Base-by-base conservation (phyloP, 1,140 invertebrate species). In the Euwallacea fornicatus region DNA sequence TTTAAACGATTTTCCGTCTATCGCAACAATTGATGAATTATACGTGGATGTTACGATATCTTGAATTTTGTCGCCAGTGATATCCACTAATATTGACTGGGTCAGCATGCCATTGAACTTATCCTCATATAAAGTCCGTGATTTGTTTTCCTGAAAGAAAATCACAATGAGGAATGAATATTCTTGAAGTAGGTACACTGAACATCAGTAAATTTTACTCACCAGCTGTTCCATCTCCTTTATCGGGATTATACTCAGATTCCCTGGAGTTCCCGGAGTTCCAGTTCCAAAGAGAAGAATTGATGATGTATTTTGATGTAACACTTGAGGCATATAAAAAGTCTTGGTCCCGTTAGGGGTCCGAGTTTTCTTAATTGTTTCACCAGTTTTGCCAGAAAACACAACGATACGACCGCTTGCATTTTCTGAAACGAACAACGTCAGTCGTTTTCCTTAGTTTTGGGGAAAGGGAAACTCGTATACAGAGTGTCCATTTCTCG, bases 11-110 rank as follows among this genome's bases (percentile, higher is more conserved):
- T 83, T 76, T 7, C 92, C 92, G 82, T 93, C 84, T 73, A 92
- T 88, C 7, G 92, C 91, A 33, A 90, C 82, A 10, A 94, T 85
- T 0, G 86, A 89, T 0, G 90, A 88, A 78, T 92, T 91, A 74
- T 91, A 92, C 75, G 89, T 86, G 0, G 90, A 85, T 2, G 85
- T 83, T 59, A 94, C 85, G 67, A 95, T 91, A 78, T 95, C 93
- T 59, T 88, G 84, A 1, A 88, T 82, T 7, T 86, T 84, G 82
- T 95, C 93, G 7, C 84, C 85, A 66, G 87, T 94, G 46, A 95
- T 83, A 79, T 95, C 93, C 6, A 87, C 85, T 2, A 95, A 76
- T 44, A 93, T 88, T 6, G 92, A 90, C 3, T 91, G 85, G n/a
- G 87, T 80, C 50, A 87, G 81, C 2, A 88, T 79, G n/a, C 87